Base-by-base conservation (phyloP, 2,113 vertebrate genomes). In the Eurystomus gularis region DNA sequence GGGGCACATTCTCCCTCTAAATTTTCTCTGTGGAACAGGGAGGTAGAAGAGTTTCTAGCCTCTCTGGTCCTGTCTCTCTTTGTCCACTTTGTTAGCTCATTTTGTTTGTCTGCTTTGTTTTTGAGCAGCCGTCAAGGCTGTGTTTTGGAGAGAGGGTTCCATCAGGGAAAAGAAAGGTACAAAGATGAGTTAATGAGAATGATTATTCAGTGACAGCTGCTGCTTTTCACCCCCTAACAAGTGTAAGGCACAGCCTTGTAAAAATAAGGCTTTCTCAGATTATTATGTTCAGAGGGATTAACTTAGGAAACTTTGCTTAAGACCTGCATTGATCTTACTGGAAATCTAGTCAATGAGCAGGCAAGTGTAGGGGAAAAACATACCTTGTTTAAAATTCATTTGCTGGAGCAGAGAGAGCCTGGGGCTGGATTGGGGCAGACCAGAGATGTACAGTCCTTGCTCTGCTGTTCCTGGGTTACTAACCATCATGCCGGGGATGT, bases 121-220 rank as follows among this genome's bases (percentile, higher is more conserved):
- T 11, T 55, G 66, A 92, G 82, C 90, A 80, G 79, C 39, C 87
- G 90, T 73, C 46, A 7, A 84, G 69, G 87, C 61, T 94, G 37
- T 29, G 28, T 64, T 93, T 88, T 69, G 72, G 52, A 93, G 73
- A 86, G 61, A 84, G 15, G 49, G 72, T 92, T 96, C 92, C 49
- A 33, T 79, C 88, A 76, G 70, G 83, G 78, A 78, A 66, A 72
- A 76, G 40, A 71, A 90, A 92, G 65, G 69, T 91, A 76, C 77
- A 91, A 89, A 88, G 81, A 73, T 4, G 26, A 96, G 70, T 85
- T 95, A 95, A 96, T 92, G 87, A 93, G 93, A 91, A 93, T 2
- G 6, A 94, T 96, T 92, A 94, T 80, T 95, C 90, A 84, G 73
- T 82, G 85, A 54, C 90, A 97, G 93, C 80, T 96, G 90, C 91